Evolutionary conservation across 1,140 invertebrate genomes (phyloP), one percentile per base, ranked within the genome.

Genomic region (Oppia nitens): DNA sequence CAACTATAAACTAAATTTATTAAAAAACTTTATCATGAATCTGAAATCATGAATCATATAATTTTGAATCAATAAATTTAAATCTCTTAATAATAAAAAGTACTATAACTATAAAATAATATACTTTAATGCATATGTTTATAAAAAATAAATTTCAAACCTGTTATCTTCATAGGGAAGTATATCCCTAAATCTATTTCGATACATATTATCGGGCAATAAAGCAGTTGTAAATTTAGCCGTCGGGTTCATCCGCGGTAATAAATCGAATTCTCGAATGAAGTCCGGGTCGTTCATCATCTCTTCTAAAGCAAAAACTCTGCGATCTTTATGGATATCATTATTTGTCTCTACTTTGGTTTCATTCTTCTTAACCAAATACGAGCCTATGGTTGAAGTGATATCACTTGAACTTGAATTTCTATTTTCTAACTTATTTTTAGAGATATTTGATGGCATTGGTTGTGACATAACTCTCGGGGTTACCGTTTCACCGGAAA

Each of bases 141-240:
- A n/a, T 20, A 24, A 51, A 24, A 3, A 55, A 25, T 55, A 26
- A 25, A 25, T 14, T 2, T 17, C 3, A 49, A 24, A 57, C 56
- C 64, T 48, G 68, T 88, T 90, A 64, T 87, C 83, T 68, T 92
- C 88, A 70, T 92, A 92, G 1, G 89, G 89, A 32, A 91, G 71
- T 40, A 89, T 82, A 64, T 85, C 81, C 69, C 78, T 77, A 67
- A 78, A 82, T 67, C 75, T 71, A 66, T 79, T 79, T 53, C 75
- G 65, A 28, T 71, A 63, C 2, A 74, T 71, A 70, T 83, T 82
- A 64, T 83, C 81, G 9, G 80, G 72, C 54, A 79, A 70, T 55
- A 79, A 69, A 20, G 83, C 83, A 9, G 81, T 80, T 12, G 74
- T 72, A 68, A 82, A 82, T 61, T 82, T 80, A 14, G 77, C 76